Base-by-base conservation (phyloP, 1,140 invertebrate genomes). In the Pomacea maculata region DNA sequence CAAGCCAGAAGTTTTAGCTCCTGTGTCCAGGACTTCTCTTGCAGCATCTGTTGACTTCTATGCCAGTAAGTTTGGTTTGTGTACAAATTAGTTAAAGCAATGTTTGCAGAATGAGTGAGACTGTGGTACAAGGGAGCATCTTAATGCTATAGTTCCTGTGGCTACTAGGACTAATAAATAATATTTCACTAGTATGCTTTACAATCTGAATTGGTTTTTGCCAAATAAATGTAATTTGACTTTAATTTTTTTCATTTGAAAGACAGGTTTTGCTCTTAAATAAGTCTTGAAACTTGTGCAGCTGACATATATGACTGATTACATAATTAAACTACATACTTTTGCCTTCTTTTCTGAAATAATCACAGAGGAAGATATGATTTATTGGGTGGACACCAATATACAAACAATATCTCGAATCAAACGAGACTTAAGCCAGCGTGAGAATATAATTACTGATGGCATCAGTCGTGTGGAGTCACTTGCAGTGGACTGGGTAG, bases 341-440 rank as follows among this genome's bases (percentile, higher is more conserved):
- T 78, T 19, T 29, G 57, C 57, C 12, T 70, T 70, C n/a, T 8
- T n/a, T 70, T n/a, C 14, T 75, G 73, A 6, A 55, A 55, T 75
- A 45, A 71, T 34, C 10, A 7, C 77, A 78, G 77, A 34, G 77
- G 77, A 78, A 9, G 94, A 95, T 84, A 94, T 93, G 80, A 91
- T 97, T 15, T 96, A 95, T 90, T 97, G 96, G 95, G 94, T 95
- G 68, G 96, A 97, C 90, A 93, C 92, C 82, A 95, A 95, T 83
- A 92, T 94, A 75, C 95, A 95, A 70, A 93, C 92, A 25, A 94
- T 97, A 21, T 95, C 94, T 57, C 92, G 95, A 71, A 95, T 96
- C 84, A 93, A 94, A 83, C 93, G 96, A 75, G 95, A 97, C 91
- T 95, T 96, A 29, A 95, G 95, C 1, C 92, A 92, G 12, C 90